Base-by-base conservation (phyloP, 2,113 vertebrate species). In the Caranx ignobilis region DNA sequence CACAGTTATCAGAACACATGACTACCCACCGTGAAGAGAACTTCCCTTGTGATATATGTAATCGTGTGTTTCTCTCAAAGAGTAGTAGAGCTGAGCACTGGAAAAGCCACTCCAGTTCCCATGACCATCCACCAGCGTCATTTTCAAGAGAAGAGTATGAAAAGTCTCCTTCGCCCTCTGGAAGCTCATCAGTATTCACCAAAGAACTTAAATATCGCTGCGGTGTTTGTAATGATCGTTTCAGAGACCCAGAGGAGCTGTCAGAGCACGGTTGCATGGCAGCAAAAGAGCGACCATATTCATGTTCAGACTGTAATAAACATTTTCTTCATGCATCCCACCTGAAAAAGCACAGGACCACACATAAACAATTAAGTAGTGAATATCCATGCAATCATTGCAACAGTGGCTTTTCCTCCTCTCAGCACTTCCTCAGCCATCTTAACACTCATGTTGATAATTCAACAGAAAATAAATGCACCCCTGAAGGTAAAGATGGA, bases 11-110 rank as follows among this genome's bases (percentile, higher is more conserved):
- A 52, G 95, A 95, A 37, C 95, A 96, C 78, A 94, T 95, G 92
- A 89, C 86, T 11, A 94, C 81, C 2, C 95, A 95, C 65, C 87
- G 92, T 11, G 94, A 95, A 64, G 95, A 96, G 48, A 95, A 92
- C 81, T 95, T 95, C 70, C 95, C 95, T 4, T 96, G 95, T 80
- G 95, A 96, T 59, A 92, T 96, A 65, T 96, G 95, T 77, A 92
- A 91, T 70, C 75, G 72, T 60, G 91, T 91, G 7, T 96, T 96
- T 82, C 85, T 64, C 45, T 95, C 93, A 52, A 95, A 95, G 75
- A 90, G 82, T 31, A 95, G 93, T 61, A 87, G 95, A 84, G 94
- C 83, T 11, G 93, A 95, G 69, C 95, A 96, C 84, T 88, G 95
- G 34, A 95, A 93, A 88, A 90, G 69, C 56, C 95, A 96, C 76